phyloP scores from a whole-genome alignment of 2,888 invertebrate genomes.

The Spodoptera picta region DNA sequence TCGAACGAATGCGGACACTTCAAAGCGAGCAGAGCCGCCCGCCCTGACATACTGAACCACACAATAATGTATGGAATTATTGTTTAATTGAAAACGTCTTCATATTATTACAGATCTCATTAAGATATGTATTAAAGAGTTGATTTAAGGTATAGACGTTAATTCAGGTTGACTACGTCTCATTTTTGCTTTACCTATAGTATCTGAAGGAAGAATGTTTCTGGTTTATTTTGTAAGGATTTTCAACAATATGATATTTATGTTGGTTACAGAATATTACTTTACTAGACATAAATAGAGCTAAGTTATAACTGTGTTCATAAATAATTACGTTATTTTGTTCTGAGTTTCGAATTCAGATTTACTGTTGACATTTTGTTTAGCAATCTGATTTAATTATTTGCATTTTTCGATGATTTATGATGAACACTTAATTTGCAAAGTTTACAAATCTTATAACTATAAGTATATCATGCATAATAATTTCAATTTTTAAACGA shows the following conservation, averaged over 20 bases:
- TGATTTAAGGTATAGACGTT: background rate
- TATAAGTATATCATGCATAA: background rate
- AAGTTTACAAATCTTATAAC: no score
- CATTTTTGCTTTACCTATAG: no score
- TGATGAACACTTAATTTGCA: no score
- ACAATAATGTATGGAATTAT: conserved; percentile 12
- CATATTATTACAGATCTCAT: conserved; percentile 5
- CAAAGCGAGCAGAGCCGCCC: conserved; percentile 63
- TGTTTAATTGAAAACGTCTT: conserved; percentile 22
- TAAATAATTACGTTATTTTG: background rate
- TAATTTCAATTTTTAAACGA: background rate
- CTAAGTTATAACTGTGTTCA: conserved; percentile 4
- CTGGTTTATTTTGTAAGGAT: no score
- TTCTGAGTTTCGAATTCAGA: conserved; percentile 1
- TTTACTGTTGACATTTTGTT: conserved; percentile 31
- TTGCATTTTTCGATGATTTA: no score
- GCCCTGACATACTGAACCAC: conserved; percentile 52
- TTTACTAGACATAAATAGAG: no score
- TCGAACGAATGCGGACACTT: conserved; percentile 38
- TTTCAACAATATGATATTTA: no score
- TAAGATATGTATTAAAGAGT: background rate
- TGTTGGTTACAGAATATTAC: no score
- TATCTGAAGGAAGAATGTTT: no score
- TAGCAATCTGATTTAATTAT: conserved; percentile 6
- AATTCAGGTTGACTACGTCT: no score